Evolutionary conservation across 53 echinoderm and acorn worm genomes (phyloP).

Genomic region (Arbacia lixula): DNA sequence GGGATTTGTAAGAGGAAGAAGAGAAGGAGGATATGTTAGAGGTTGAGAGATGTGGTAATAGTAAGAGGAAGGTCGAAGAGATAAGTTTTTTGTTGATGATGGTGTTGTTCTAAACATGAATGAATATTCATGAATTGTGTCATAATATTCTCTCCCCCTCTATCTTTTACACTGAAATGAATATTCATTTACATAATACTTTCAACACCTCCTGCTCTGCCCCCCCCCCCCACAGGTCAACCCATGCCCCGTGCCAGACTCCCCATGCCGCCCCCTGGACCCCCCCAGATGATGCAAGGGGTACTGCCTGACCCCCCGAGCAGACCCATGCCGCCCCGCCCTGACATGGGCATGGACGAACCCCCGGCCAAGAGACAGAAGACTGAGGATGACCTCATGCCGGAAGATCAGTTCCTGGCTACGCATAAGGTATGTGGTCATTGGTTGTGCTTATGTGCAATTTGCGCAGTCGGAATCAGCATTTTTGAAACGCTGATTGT

Average conservation of each 20-base stretch:
- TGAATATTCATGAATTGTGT: background rate
- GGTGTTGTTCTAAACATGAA: too few species aligned
- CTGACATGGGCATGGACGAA: slow-evolving; percentile 57
- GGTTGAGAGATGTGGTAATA: too few species aligned
- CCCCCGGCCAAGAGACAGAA: slow-evolving; percentile 95
- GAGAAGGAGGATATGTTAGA: too few species aligned
- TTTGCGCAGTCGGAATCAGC: too few species aligned
- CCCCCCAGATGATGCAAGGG: slow-evolving; percentile 47
- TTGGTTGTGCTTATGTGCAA: background rate
- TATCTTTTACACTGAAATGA: too few species aligned
- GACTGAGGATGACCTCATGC: slow-evolving; percentile 93
- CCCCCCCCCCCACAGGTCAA: slow-evolving; percentile 53
- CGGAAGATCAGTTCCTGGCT: slow-evolving; percentile 90
- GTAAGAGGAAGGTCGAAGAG: too few species aligned
- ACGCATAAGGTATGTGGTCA: slow-evolving; percentile 73
- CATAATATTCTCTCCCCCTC: too few species aligned
- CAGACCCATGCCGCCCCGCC: slow-evolving; percentile 54
- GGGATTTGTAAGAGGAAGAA: too few species aligned
- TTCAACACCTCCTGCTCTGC: background rate
- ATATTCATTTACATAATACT: background rate
- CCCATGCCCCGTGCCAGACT: background rate
- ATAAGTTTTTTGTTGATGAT: too few species aligned
- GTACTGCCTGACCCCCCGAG: slow-evolving; percentile 55
- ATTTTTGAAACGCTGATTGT: too few species aligned
- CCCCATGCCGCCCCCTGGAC: slow-evolving; percentile 61